Conservation (phyloP, 1,140 invertebrate species). For the Drosophila grimshawi region DNA sequence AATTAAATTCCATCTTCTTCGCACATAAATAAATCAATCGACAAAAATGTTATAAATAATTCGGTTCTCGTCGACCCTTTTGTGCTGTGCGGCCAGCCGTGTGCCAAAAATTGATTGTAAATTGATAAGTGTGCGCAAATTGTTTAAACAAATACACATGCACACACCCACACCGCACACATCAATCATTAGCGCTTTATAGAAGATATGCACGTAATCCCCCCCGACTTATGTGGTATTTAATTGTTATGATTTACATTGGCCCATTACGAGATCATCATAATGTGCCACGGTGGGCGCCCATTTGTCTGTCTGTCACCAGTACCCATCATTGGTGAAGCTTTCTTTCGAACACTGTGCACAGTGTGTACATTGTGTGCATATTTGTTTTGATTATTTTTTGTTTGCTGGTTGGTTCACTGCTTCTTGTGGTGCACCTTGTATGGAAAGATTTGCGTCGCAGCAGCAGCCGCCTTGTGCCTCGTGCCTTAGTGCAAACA, state of each 20-base stretch:
- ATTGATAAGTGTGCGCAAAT: conserved; percentile 75
- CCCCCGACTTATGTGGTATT: conserved; percentile 33
- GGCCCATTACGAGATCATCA: conserved; percentile 43
- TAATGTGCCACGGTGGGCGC: conserved; percentile 33
- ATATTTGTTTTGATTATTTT: background rate
- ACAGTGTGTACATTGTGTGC: background rate
- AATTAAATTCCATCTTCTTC: conserved; percentile 53
- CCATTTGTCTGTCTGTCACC: conserved; percentile 23
- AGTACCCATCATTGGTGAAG: too few relatives aligned
- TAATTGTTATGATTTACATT: conserved; percentile 43
- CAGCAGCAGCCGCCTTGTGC: conserved; percentile 10
- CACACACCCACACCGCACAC: conserved; percentile 6
- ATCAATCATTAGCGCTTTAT: conserved; percentile 46
- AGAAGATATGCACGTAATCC: conserved; percentile 27
- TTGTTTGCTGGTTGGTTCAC: background rate
- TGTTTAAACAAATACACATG: conserved; percentile 58
- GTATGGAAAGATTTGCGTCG: conserved; percentile 33
- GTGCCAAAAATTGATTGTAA: conserved; percentile 74
- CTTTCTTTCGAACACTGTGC: conserved; percentile 15
- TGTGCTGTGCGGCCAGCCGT: conserved; percentile 22
- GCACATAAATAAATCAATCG: conserved; percentile 66
- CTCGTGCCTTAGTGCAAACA: conserved; percentile 43
- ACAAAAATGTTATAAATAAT: conserved; percentile 71
- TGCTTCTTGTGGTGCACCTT: conserved; percentile 18
- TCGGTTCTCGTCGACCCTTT: conserved; percentile 56